Evolutionary conservation across 2,888 invertebrate genomes (phyloP).

Genomic region (Oscheius myriophilus): DNA sequence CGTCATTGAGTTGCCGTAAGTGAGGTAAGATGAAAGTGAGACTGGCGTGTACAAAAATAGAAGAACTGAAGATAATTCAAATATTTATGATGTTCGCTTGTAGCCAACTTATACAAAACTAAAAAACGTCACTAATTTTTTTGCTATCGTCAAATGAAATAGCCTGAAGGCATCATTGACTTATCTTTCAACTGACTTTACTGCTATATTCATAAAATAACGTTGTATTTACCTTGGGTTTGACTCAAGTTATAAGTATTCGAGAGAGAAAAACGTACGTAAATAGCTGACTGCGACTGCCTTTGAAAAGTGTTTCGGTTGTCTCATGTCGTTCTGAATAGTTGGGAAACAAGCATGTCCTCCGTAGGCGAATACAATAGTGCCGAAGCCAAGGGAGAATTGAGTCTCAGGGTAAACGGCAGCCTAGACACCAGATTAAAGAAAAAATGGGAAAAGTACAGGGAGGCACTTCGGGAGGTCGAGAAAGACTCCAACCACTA

Average conservation of each 20-base stretch:
- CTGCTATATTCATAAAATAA: no score
- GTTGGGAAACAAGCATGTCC: conserved; percentile 47
- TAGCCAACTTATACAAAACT: no score
- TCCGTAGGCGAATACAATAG: conserved; percentile 48
- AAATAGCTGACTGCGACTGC: conserved; percentile 42
- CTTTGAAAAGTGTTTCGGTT: conserved; percentile 36
- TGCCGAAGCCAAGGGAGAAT: conserved; percentile 40
- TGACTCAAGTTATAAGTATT: no score
- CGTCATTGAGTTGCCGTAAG: conserved; percentile 41
- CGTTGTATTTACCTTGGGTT: no score
- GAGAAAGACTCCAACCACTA: conserved; percentile 36
- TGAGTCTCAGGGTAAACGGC: neutral
- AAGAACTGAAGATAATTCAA: conserved; percentile 31
- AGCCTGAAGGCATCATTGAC: no score
- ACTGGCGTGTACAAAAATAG: conserved; percentile 43
- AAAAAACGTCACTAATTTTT: no score
- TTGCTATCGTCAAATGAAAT: no score
- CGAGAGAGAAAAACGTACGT: conserved; percentile 33
- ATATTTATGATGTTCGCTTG: no score
- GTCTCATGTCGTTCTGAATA: conserved; percentile 48
- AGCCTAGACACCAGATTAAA: no score
- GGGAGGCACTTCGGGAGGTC: conserved; percentile 34
- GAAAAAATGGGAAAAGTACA: no score
- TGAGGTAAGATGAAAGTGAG: conserved; percentile 37
- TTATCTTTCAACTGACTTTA: no score